Base-by-base conservation (phyloP, 2,113 vertebrate species). In the Brachirus orientalis region DNA sequence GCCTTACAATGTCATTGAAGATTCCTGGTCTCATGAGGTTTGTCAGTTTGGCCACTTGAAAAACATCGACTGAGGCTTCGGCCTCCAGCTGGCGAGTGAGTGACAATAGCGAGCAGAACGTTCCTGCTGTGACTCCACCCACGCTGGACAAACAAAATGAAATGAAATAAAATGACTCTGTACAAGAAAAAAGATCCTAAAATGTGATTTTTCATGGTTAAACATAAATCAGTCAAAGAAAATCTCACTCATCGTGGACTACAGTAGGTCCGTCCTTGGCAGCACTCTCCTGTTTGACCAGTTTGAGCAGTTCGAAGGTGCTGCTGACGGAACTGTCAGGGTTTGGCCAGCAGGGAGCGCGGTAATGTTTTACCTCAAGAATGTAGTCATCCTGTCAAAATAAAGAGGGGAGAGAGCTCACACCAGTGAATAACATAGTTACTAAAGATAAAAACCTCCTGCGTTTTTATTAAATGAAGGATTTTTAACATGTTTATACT, bases 271-370 rank as follows among this genome's bases (percentile, higher is more conserved):
- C 95, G 41, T 98, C 96, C 75, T 94, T 94, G 61, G 44, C 87
- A 35, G 83, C 60, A 20, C 88, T 89, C 77, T 95, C 94, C 67
- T 95, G 93, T 84, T 93, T 95, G 74, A 99, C 92, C 72, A 98
- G 81, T 77, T 86, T 92, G 74, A 97, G 89, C 55, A 99, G 91
- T 91, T 98, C 95, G 71, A 98, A 98, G 33, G 95, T 97, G 90
- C 93, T 96, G 82, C 96, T 98, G 76, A 98, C 95, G 46, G 96
- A 94, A 65, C 95, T 93, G 85, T 99, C 96, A 7, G 96, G 97
- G 90, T 98, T 96, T 46, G 96, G 97, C 98, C 98, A 99, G 74
- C 88, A 94, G 47, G 96, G 94, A 70, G 94, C 91, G 33, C 93
- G 93, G 85, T 95, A 98, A 84, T 96, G 96, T 61, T 93, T 95